Evolutionary conservation across 2,113 vertebrate genomes (phyloP).

Genomic region (Antechinus stuartii): DNA sequence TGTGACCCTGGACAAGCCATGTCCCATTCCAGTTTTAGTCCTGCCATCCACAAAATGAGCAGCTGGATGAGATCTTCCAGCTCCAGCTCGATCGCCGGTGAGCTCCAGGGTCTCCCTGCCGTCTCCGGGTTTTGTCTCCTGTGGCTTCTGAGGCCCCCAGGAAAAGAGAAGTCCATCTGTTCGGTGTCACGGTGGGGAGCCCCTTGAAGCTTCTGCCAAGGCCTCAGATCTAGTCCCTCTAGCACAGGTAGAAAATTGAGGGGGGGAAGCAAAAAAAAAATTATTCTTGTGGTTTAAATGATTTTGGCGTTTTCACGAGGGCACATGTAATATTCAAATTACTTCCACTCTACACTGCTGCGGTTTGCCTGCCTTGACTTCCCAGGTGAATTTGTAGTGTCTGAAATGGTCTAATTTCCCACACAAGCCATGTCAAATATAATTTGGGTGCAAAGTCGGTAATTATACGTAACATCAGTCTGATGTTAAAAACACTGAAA

Average conservation of each 20-base stretch:
- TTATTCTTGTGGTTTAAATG: constrained; percentile 96
- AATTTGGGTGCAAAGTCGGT: constrained; percentile 97
- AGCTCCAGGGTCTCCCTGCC: background rate
- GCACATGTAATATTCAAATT: constrained; percentile 96
- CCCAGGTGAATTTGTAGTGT: constrained; percentile 93
- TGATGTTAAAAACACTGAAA: constrained; percentile 98
- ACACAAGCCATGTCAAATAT: constrained; percentile 96
- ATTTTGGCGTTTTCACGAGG: constrained; percentile 95
- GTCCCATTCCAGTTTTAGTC: background rate
- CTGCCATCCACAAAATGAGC: background rate
- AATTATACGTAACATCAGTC: constrained; percentile 97
- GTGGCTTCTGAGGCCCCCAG: background rate
- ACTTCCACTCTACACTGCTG: constrained; percentile 88
- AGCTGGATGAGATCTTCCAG: background rate
- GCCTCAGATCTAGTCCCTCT: background rate
- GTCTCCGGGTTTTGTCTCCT: background rate
- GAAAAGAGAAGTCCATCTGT: background rate
- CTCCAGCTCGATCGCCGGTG: background rate
- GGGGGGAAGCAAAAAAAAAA: constrained; percentile 73
- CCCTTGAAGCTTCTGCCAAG: background rate
- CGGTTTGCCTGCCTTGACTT: constrained; percentile 87
- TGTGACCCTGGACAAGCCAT: background rate
- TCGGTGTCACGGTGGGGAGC: background rate
- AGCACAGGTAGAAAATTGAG: constrained; percentile 72
- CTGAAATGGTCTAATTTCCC: constrained; percentile 95